Evolutionary conservation across 2,888 invertebrate genomes (phyloP).

Genomic region (Nomada fabriciana): DNA sequence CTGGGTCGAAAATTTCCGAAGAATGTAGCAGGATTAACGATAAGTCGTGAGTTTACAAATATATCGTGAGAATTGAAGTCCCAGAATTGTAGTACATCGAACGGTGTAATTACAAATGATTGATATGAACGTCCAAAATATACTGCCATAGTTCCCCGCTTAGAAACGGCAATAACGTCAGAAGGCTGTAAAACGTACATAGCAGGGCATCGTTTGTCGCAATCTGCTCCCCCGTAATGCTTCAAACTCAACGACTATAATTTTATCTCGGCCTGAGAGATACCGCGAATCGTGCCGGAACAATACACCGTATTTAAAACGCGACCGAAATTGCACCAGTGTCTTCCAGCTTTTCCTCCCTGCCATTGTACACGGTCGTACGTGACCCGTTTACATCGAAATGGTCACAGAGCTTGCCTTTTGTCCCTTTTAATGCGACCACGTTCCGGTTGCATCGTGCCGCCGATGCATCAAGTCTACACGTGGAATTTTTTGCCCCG

Average conservation of each 20-base stretch:
- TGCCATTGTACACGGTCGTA: not conserved
- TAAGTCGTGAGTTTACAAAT: too few relatives aligned
- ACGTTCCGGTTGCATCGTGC: too few relatives aligned
- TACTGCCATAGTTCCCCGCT: not conserved
- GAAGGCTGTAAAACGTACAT: not conserved
- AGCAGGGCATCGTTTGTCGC: not conserved
- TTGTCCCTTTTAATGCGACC: conserved; percentile 16
- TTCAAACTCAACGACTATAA: not conserved
- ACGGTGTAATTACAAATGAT: not conserved
- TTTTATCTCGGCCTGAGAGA: not conserved
- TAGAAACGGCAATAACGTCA: not conserved
- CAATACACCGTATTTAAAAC: conserved; percentile 20
- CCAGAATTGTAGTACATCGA: too few relatives aligned
- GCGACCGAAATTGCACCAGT: not conserved
- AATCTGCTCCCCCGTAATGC: not conserved
- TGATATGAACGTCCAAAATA: not conserved
- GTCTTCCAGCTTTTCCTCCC: not conserved
- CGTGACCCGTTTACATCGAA: conserved; percentile 38
- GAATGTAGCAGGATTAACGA: too few relatives aligned
- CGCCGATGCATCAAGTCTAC: too few relatives aligned
- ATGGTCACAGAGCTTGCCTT: conserved; percentile 19
- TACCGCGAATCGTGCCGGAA: not conserved
- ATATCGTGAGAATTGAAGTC: too few relatives aligned
- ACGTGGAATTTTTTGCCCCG: not conserved
- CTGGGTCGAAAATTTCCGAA: too few relatives aligned